Evolutionary conservation across 2,113 vertebrate species (phyloP).

Genomic region (Sus scrofa): T2T-Sscrofa CM000817.6:16431501-16432000

Average conservation of each 20-base stretch:
- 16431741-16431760: constrained; percentile 67
- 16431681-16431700: constrained; percentile 52
- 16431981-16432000: constrained; percentile 58
- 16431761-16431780: constrained; percentile 4
- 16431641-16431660: constrained; percentile 24
- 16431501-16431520: constrained; percentile 28
- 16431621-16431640: constrained; percentile 43
- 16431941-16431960: constrained; percentile 57
- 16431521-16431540: constrained; percentile 53
- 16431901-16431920: constrained; percentile 74
- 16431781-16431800: constrained; percentile 63
- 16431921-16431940: constrained; percentile 71
- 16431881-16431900: constrained; percentile 80
- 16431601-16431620: constrained; percentile 21
- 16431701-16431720: constrained; percentile 64
- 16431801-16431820: constrained; percentile 74
- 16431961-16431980: constrained; percentile 60
- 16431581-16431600: constrained; percentile 39
- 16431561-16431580: neutral
- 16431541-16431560: constrained; percentile 40
- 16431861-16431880: constrained; percentile 77
- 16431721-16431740: constrained; percentile 64
- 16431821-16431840: constrained; percentile 78
- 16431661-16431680: neutral
- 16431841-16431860: constrained; percentile 76